Evolutionary conservation across 2,797 vertebrate genomes (phyloP).

Genomic region (Pampus argenteus): DNA sequence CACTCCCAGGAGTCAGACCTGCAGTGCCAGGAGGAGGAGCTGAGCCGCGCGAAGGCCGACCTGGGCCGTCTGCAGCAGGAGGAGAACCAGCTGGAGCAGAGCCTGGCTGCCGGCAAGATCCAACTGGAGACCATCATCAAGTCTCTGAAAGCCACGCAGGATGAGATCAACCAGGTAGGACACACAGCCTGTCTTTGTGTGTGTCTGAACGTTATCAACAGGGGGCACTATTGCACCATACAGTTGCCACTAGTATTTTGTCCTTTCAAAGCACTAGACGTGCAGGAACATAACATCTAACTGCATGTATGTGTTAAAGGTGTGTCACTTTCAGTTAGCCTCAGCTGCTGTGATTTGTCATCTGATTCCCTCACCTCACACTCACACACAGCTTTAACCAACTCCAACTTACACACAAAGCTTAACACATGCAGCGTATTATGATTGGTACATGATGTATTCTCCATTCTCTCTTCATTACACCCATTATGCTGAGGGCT

Average conservation of each 20-base stretch:
- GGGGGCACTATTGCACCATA: conserved; percentile 29
- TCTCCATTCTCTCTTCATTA: not conserved
- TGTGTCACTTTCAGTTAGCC: not conserved
- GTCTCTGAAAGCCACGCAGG: conserved; percentile 96
- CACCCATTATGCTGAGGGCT: not conserved
- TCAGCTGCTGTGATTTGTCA: conserved; percentile 4
- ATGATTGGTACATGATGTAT: not conserved
- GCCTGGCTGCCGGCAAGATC: conserved; percentile 93
- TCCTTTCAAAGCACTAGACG: conserved; percentile 14
- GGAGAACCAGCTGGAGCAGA: conserved; percentile 95
- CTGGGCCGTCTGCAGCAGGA: conserved; percentile 93
- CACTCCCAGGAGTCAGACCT: conserved; percentile 95
- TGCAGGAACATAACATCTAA: conserved; percentile 11
- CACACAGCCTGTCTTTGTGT: not conserved
- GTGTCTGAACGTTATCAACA: conserved; percentile 30
- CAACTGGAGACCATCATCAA: conserved; percentile 98
- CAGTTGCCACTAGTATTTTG: not conserved
- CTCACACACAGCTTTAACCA: not conserved
- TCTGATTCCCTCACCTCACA: not conserved
- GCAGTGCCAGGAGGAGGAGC: conserved; percentile 93
- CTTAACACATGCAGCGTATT: not conserved
- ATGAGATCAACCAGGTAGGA: conserved; percentile 96
- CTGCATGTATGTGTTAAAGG: not conserved
- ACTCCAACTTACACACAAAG: not conserved
- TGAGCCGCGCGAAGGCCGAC: conserved; percentile 91